Conservation (phyloP, 2,888 invertebrate species). For the Aspidiotus rigidus region DNA sequence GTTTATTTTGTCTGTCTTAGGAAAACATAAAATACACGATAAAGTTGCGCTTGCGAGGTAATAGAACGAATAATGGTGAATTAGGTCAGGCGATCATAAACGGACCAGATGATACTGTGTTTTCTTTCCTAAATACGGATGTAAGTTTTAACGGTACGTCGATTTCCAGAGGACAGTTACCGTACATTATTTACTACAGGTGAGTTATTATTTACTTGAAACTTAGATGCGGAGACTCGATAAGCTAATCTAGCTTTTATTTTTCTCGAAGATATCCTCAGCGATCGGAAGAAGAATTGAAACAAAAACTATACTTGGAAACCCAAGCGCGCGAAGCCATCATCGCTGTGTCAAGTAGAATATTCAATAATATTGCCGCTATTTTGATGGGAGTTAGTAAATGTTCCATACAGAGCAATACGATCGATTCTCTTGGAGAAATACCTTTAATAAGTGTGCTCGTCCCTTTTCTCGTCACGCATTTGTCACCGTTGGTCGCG, state of each 20-base stretch:
- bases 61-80: constrained; percentile 89
- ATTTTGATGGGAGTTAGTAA: constrained; percentile 12
- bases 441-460: constrained; percentile 15
- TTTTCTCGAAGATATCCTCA: constrained; percentile 15
- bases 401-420: constrained; percentile 1
- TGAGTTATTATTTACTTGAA: constrained; percentile 41
- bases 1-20: constrained; percentile 43
- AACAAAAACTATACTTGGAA: constrained; percentile 23
- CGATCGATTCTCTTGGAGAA: constrained; percentile 10
- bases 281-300: constrained; percentile 21
- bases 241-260: too few species aligned
- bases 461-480: constrained; percentile 19
- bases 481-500: constrained; percentile 22
- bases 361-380: constrained; percentile 9
- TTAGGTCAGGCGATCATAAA: constrained; percentile 78
- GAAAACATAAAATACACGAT: constrained; percentile 83
- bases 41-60: constrained; percentile 78
- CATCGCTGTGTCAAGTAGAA: constrained; percentile 10
- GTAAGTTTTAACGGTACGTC: constrained; percentile 95
- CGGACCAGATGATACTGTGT: constrained; percentile 85
- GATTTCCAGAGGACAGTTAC: constrained; percentile 86
- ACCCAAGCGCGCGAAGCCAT: constrained; percentile 24
- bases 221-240: too few species aligned
- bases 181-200: constrained; percentile 82
- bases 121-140: constrained; percentile 82